Percentiles rank a stretch among this genome's conserved stretches.
Conservation (phyloP, 2,888 invertebrate genomes). For the Meiosimyza platycephala region DNA sequence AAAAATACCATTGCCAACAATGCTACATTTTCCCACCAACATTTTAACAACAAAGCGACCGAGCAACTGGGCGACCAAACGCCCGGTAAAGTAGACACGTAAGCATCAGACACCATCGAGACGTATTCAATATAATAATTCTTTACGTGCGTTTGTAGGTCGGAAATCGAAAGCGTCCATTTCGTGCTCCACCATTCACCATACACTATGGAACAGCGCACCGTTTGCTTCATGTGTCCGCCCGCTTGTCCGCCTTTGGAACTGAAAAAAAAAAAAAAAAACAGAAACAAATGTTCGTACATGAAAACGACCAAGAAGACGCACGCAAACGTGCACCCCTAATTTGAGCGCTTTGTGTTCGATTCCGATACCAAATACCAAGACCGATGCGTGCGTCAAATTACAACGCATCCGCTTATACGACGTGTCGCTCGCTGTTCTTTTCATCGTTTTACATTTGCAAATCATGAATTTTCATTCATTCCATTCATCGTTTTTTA, state of each 20-base stretch:
- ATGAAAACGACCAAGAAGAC: constrained; percentile 38
- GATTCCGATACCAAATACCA: constrained; percentile 1
- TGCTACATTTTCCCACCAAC: constrained; percentile 13
- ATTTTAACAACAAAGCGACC: constrained; percentile 20
- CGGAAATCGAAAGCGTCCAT: constrained; percentile 53
- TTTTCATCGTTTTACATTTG: constrained; percentile 36
- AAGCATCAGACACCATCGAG: constrained; percentile 48
- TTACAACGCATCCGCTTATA: constrained; percentile 31
- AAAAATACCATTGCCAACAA: constrained; percentile 37
- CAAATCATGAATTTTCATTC: constrained; percentile 37
- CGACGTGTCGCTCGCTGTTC: constrained; percentile 38
- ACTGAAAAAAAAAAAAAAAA: constrained; percentile 21
- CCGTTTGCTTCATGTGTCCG: background rate
- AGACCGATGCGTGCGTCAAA: constrained; percentile 39
- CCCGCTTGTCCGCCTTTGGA: constrained; percentile 33
- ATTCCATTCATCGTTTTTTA: background rate
- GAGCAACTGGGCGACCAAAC: constrained; percentile 46
- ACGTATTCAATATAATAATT: constrained; percentile 34
- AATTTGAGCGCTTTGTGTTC: constrained; percentile 40
- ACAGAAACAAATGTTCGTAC: constrained; percentile 31
- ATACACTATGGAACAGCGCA: background rate
- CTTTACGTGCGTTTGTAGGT: constrained; percentile 49
- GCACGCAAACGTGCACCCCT: constrained; percentile 35
- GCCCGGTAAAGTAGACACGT: constrained; percentile 16
- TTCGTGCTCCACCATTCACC: constrained; percentile 40